Evolutionary conservation across 2,113 vertebrate genomes (phyloP).

Genomic region (Coreoperca whiteheadi): DNA sequence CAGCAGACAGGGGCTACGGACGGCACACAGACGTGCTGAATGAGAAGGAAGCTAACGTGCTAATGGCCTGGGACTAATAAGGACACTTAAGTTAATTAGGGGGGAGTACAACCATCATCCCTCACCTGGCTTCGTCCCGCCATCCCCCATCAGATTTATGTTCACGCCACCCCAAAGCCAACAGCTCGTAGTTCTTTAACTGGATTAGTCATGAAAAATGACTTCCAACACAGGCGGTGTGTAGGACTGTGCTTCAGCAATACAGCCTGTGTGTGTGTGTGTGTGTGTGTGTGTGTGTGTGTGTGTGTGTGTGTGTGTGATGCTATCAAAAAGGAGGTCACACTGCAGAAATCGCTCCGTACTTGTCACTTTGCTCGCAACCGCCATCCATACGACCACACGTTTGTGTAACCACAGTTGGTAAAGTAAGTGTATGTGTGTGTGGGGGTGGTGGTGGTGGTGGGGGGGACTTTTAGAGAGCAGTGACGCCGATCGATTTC

Average conservation of each 20-base stretch:
- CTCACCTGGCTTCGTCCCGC: constrained; percentile 32
- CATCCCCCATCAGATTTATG: constrained; percentile 35
- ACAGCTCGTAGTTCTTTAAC: constrained; percentile 45
- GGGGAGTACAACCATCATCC: constrained; percentile 47
- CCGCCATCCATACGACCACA: constrained; percentile 26
- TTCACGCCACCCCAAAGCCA: constrained; percentile 40
- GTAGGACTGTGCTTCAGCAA: constrained; percentile 8
- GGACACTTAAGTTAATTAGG: constrained; percentile 63
- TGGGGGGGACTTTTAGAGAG: no score
- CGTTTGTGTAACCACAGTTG: constrained; percentile 22
- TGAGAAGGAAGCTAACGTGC: constrained; percentile 52
- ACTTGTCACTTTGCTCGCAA: not conserved
- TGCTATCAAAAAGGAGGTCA: not conserved
- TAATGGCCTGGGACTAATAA: constrained; percentile 62
- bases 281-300: constrained; percentile 8
- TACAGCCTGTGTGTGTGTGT: constrained; percentile 4
- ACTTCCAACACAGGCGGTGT: constrained; percentile 21
- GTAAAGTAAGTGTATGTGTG: not conserved
- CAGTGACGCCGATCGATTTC: constrained; percentile 67
- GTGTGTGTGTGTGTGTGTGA: constrained; percentile 7
- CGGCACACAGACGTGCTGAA: constrained; percentile 43
- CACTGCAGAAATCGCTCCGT: not conserved
- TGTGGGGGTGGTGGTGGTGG: not conserved
- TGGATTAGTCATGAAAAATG: constrained; percentile 48
- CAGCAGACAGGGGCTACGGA: constrained; percentile 18